Conservation (phyloP, 2,797 vertebrate species). For the Acrocephalus scirpaceus region DNA sequence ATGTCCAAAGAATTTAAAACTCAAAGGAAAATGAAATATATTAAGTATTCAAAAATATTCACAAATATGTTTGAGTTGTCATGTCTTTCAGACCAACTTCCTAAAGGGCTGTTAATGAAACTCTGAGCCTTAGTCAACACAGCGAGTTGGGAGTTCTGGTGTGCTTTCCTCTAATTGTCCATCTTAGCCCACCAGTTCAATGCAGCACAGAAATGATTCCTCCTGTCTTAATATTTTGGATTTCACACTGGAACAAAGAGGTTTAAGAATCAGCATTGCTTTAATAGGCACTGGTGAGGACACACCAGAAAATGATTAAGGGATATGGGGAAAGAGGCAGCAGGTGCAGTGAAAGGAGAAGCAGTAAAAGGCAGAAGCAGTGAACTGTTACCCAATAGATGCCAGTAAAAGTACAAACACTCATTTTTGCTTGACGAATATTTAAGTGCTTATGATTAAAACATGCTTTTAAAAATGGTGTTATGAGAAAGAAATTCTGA, state of each 20-base stretch:
- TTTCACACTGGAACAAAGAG: neutral
- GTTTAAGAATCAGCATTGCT: neutral
- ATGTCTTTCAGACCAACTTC: neutral
- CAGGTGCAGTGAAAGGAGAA: neutral
- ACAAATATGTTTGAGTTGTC: neutral
- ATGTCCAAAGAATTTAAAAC: neutral
- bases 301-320: neutral
- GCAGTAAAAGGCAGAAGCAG: neutral
- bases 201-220: neutral
- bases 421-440: neutral
- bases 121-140: neutral
- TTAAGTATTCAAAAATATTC: neutral
- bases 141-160: neutral
- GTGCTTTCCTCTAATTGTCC: neutral
- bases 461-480: neutral
- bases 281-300: neutral
- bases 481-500: neutral
- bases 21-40: neutral
- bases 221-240: neutral
- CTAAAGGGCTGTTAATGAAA: neutral
- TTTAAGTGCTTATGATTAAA: constrained; percentile 20
- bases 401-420: neutral
- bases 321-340: neutral
- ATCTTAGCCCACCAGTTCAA: neutral
- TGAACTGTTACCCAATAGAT: neutral